A percentile compares a stretch with the other conserved stretches of the same genome.
These are phyloP conservation scores for Calliopum simillimum DNA, from an alignment of 2,888 invertebrate species.

Conservation along the genomic window DNA sequence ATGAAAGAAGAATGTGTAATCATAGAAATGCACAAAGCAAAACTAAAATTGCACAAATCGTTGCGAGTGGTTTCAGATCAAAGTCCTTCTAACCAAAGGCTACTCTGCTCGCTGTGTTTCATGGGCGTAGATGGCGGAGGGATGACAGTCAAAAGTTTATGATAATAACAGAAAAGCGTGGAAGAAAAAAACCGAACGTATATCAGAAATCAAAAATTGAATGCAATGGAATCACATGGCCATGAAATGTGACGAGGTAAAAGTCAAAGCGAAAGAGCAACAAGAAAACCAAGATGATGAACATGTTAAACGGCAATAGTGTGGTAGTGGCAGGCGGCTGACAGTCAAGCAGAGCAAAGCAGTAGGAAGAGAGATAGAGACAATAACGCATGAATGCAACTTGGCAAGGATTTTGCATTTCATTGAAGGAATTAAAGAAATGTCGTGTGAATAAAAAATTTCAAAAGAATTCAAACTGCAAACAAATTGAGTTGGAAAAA, in stretches of 20 bases:
- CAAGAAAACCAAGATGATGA: background rate
- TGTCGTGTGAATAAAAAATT: background rate
- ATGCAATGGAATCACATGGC: conserved; percentile 17
- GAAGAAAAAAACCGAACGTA: background rate
- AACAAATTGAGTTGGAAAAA: background rate
- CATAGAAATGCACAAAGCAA: conserved; percentile 10
- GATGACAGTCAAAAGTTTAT: background rate
- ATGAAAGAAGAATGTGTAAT: conserved; percentile 20
- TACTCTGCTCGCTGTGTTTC: no score
- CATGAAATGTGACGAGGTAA: conserved; percentile 23
- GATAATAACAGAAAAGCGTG: no score
- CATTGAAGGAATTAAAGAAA: background rate
- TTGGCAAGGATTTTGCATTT: conserved; percentile 1
- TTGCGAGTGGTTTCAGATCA: no score
- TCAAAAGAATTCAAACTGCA: background rate
- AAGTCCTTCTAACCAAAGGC: no score
- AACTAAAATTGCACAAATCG: no score
- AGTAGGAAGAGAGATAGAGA: background rate
- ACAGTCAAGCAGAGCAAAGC: background rate
- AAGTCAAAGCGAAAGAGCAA: conserved; percentile 9
- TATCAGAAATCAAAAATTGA: conserved; percentile 20
- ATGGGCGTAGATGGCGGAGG: no score
- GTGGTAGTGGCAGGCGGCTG: background rate
- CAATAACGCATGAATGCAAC: background rate
- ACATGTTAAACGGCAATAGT: background rate